These are phyloP conservation scores for Lampris incognitus DNA, from an alignment of 2,113 vertebrate genomes.

Conservation along the genomic window DNA sequence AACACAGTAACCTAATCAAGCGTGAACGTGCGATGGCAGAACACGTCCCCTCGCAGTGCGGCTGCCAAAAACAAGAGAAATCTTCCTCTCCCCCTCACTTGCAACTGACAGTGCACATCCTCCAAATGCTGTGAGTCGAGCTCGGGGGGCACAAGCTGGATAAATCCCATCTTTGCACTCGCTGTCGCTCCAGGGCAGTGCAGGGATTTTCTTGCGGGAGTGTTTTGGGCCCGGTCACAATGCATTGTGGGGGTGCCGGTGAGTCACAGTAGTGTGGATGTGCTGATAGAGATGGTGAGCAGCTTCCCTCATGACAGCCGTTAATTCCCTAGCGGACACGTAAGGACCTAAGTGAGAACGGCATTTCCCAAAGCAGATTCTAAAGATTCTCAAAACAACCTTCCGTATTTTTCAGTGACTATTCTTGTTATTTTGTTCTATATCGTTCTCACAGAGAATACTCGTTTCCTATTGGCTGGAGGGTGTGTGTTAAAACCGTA, in stretches of 20 bases:
- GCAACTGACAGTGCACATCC: constrained; percentile 46
- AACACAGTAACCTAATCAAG: constrained; percentile 50
- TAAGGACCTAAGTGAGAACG: constrained; percentile 56
- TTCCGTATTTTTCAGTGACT: too few relatives aligned
- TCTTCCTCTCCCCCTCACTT: constrained; percentile 35
- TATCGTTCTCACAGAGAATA: too few relatives aligned
- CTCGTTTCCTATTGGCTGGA: too few relatives aligned
- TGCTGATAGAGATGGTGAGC: constrained; percentile 59
- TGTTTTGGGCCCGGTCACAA: constrained; percentile 45
- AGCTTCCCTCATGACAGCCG: constrained; percentile 58
- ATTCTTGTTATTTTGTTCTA: too few relatives aligned
- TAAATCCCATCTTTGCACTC: constrained; percentile 53
- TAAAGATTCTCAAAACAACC: too few relatives aligned
- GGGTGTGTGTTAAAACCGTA: too few relatives aligned
- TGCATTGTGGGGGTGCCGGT: constrained; percentile 51
- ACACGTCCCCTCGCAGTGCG: constrained; percentile 29
- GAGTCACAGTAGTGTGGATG: constrained; percentile 61
- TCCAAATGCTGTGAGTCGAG: constrained; percentile 43
- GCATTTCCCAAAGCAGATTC: constrained; percentile 48
- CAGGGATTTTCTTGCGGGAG: constrained; percentile 47
- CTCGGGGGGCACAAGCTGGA: constrained; percentile 56
- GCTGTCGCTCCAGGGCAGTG: constrained; percentile 53
- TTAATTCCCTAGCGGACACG: constrained; percentile 57
- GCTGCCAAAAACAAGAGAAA: constrained; percentile 48
- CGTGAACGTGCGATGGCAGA: constrained; percentile 54